Evolutionary conservation across 1,140 invertebrate genomes (phyloP), one percentile per base, ranked within the genome.

Genomic region (Nasonia longicornis): DNA sequence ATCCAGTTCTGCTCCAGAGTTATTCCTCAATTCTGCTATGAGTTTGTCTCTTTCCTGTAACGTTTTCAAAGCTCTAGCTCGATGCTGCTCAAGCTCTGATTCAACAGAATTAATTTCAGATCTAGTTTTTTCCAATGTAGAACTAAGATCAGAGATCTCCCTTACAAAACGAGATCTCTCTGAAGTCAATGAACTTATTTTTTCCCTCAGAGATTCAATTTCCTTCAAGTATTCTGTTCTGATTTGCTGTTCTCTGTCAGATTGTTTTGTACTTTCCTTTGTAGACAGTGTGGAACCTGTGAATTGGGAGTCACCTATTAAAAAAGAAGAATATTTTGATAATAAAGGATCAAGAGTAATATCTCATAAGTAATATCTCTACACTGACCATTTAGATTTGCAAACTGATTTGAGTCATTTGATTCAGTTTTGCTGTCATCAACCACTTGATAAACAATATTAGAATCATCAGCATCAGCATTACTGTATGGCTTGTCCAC

Each of bases 41-140:
- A 96, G 87, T 83, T 94, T 93, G 84, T 96, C 95, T 88, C 96
- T 96, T 81, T 95, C 94, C 88, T 95, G 92, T 26, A 97, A 88
- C 78, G 95, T 96, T 84, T 93, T 93, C 77, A 95, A 92, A 10
- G 96, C 96, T 84, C 94, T 92, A 8, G 90, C 90, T 87, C 94
- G 94, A 88, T 96, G 96, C 81, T 95, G 94, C 83, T 93, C 92
- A 73, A 94, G 89, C 86, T 95, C 95, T 29, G 91, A 92, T 83
- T 93, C 93, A 67, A 92, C 90, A 20, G 91, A 88, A 70, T 89
- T 88, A 22, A 93, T 87, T 84, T 93, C 93, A 88, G 93, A 90
- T 90, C 92, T 91, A 88, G 92, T 89, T 87, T 92, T 92, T 79
- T 93, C 92, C 20, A 93, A 79, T 80, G 89, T 90, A 20, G 90